Base-by-base conservation (phyloP, 2,888 invertebrate species). In the Lithophane semibrunnea region DNA sequence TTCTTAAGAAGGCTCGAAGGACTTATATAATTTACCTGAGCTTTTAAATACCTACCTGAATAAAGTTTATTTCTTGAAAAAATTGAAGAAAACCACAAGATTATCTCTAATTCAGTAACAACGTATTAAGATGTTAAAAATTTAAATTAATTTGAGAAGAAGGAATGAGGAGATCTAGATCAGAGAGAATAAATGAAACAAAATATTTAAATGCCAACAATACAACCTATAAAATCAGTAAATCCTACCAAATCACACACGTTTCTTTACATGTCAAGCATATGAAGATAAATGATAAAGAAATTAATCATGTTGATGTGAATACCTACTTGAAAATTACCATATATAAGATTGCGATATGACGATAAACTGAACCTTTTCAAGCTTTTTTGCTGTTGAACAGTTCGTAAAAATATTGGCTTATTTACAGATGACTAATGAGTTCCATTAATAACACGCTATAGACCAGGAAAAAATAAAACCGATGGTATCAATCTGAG, bases 381-480 rank as follows among this genome's bases (percentile, higher is more conserved):
- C 80, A 79, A 58, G 24, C 44, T 54, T 77, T 81, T 82, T 81
- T 83, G 58, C 24, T 72, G 52, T 42, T 63, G 52, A n/a, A 65
- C 68, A 58, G 24, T 42, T 61, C 56, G 61, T 61, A 66, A 84
- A 78, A 73, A 69, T 73, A 64, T 69, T 79, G 37, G 18, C 64
- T 66, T 69, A 61, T 63, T 83, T 61, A 58, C 69, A 2, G n/a
- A 61, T 84, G 80, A 81, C 60, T 56, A 73, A 84, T 81, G 80
- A 24, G 18, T 18, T 16, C 21, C 79, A 80, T 79, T 47, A 83
- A 72, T 81, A 72, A 47, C n/a, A 61, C 9, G 64, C 52, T 37
- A 71, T 54, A 68, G 58, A 69, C 54, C 18, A 49, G n/a, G 29
- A 60, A 68, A 64, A 70, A 65, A 60, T n/a, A 54, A 42, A 60